Evolutionary conservation across 2,797 vertebrate species (phyloP).

Genomic region (Enteromius unitaeniatus): DNA sequence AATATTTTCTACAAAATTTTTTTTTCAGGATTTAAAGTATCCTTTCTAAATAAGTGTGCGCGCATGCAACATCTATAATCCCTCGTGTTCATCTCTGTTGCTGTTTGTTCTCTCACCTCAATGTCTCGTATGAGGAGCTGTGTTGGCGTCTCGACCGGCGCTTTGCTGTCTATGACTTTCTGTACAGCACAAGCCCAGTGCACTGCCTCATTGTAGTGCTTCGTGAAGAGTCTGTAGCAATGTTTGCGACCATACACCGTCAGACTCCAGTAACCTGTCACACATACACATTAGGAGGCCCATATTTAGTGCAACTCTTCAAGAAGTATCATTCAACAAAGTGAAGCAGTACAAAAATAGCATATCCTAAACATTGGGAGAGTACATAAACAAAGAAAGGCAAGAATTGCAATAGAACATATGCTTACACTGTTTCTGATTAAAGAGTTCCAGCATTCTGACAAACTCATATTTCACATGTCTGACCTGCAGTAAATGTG

Average conservation of each 20-base stretch:
- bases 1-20: neutral
- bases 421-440: conserved; percentile 20
- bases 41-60: neutral
- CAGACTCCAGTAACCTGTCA: conserved; percentile 91
- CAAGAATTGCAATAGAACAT: neutral
- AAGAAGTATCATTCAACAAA: neutral
- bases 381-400: neutral
- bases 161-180: conserved; percentile 93
- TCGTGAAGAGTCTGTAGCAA: conserved; percentile 89
- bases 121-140: conserved; percentile 94
- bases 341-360: neutral
- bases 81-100: neutral
- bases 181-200: conserved; percentile 92
- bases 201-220: conserved; percentile 91
- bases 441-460: neutral
- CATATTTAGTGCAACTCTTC: neutral
- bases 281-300: conserved; percentile 34
- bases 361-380: neutral
- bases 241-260: conserved; percentile 94
- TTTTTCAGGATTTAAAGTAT: neutral
- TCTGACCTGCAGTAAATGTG: conserved; percentile 17
- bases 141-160: conserved; percentile 91
- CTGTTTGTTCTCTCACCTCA: conserved; percentile 77
- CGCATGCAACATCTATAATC: neutral
- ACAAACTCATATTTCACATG: conserved; percentile 2